Evolutionary conservation across 2,888 invertebrate genomes (phyloP), one percentile per base, ranked within the genome.

Genomic region (Molanna angustata): DNA sequence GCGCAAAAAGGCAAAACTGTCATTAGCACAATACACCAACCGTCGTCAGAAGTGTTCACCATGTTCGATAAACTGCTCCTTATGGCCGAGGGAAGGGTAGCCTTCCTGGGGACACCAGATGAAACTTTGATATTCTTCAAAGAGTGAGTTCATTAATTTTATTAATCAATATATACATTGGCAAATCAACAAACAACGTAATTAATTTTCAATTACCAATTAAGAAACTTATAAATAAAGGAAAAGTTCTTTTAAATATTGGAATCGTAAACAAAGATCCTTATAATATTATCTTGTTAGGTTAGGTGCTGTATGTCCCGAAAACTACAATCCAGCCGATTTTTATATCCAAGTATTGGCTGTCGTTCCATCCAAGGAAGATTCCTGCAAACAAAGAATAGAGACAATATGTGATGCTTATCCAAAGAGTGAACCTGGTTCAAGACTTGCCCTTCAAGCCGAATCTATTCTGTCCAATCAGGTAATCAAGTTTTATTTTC

Each of bases 11-110:
- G 94, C 18, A 94, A 93, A 73, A 94, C 94, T 0, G 86, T 96
- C 48, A 80, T 96, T 18, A 86, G 90, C 64, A 96, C 96, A 1
- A 92, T 97, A 59, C 97, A 97, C 73, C 97, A 97, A 70, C 97
- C 97, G 0, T 92, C 92, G 0, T 94, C 94, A 0, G 94, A 96
- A 69, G 70, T 92, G 18, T 96, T 90, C 67, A 85, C 88, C 16
- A 82, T 94, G 74, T 96, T 97, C 65, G 93, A 95, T 70, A 89
- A 88, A 65, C 79, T 94, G 45, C 75, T 93, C 7, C 79, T 96
- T 54, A 86, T 97, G 85, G 90, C 94, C 0, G 94, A 95, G 65
- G 97, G 97, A 1, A 76, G 92, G 58, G 88, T 90, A 0, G 95
- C 94, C 0, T 93, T 90, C 67, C 75, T 94, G 60, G 96, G 96